phyloP scores from a whole-genome alignment of 1,140 invertebrate species.

The Scaptomyza graminum region DNA sequence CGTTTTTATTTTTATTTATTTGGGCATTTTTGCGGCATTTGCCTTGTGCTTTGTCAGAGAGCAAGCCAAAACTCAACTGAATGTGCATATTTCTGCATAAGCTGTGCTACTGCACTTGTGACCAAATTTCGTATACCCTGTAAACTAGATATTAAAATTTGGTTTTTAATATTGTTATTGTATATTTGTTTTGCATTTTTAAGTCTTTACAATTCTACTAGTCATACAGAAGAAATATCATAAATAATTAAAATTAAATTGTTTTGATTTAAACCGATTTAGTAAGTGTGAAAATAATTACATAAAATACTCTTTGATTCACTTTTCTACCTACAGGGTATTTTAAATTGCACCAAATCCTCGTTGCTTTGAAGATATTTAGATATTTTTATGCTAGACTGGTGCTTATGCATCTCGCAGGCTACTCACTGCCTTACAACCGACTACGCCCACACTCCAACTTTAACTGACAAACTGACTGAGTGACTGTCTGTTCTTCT shows the following conservation, averaged over 20 bases:
- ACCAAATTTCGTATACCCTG: constrained; percentile 16
- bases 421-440: constrained; percentile 47
- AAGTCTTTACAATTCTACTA: no score
- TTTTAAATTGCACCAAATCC: not conserved
- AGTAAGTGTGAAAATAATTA: no score
- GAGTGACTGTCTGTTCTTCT: constrained; percentile 22
- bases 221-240: no score
- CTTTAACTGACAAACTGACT: constrained; percentile 29
- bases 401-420: constrained; percentile 37
- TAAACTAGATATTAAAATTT: no score
- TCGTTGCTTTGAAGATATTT: not conserved
- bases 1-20: constrained; percentile 58
- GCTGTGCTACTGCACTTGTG: constrained; percentile 63
- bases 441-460: constrained; percentile 33
- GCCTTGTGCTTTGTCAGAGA: constrained; percentile 35
- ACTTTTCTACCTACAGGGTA: not conserved
- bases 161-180: no score
- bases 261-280: no score
- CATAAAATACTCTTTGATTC: no score
- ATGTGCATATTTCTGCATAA: constrained; percentile 76
- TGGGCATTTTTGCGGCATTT: constrained; percentile 43
- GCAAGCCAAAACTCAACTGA: constrained; percentile 38
- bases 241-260: no score
- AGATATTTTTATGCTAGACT: constrained; percentile 41
- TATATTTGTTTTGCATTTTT: no score